Evolutionary conservation across 1,140 invertebrate genomes (phyloP).

Genomic region (Idris sp.): DNA sequence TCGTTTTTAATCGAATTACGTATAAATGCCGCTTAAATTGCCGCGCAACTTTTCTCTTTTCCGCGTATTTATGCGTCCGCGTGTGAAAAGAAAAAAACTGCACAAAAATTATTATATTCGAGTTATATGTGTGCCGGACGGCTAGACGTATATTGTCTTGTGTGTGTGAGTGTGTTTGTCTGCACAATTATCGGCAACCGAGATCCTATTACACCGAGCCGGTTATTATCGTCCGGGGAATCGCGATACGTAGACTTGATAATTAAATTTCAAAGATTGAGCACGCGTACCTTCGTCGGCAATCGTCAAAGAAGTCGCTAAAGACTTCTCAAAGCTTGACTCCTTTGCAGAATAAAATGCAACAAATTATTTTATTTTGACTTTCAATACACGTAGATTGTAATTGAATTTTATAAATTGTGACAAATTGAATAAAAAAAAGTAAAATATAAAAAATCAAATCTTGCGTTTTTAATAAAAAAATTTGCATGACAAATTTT

Average conservation of each 20-base stretch:
- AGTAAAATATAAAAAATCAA: too few species aligned
- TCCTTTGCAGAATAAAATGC: constrained; percentile 28
- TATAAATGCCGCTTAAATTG: not conserved
- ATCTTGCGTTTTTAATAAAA: too few species aligned
- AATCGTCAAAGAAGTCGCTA: constrained; percentile 53
- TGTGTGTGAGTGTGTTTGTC: constrained; percentile 14
- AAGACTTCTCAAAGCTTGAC: constrained; percentile 53
- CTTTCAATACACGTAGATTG: constrained; percentile 19
- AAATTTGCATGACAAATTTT: too few species aligned
- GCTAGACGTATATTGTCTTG: constrained; percentile 52
- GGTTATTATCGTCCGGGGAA: constrained; percentile 64
- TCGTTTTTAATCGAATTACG: constrained; percentile 15
- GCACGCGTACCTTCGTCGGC: constrained; percentile 48
- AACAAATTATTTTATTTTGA: constrained; percentile 27
- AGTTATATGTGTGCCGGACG: too few species aligned
- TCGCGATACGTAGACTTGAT: constrained; percentile 63
- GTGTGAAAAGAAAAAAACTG: not conserved
- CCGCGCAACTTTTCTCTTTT: not conserved
- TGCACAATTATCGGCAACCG: constrained; percentile 42
- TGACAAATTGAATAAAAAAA: too few species aligned
- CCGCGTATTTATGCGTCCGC: not conserved
- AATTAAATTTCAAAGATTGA: constrained; percentile 69
- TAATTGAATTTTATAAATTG: constrained; percentile 4
- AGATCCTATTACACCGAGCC: constrained; percentile 55
- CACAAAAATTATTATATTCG: constrained; percentile 34